Evolutionary conservation across 2,113 vertebrate species (phyloP).

Genomic region (Vulpes ferrilata): DNA sequence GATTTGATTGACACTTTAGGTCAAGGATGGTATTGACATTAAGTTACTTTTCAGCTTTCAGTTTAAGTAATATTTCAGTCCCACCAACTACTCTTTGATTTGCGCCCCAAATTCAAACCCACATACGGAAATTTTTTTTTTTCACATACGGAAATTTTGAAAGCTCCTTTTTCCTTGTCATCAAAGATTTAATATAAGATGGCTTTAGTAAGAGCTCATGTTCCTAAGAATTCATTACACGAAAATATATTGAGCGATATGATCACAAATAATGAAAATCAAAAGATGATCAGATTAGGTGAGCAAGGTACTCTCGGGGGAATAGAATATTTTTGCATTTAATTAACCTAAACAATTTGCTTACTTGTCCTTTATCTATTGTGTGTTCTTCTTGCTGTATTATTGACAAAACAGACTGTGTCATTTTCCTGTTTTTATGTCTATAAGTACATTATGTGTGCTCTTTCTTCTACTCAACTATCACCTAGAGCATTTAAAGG

Average conservation of each 20-base stretch:
- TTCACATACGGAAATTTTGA: neutral
- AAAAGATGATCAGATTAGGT: slow-evolving; percentile 38
- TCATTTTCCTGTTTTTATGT: neutral
- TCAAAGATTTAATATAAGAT: slow-evolving; percentile 66
- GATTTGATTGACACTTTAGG: neutral
- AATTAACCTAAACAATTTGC: neutral
- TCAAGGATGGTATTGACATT: neutral
- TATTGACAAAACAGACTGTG: neutral
- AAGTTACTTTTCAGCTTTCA: neutral
- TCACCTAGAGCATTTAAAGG: neutral
- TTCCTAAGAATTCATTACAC: slow-evolving; percentile 63
- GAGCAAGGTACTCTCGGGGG: neutral
- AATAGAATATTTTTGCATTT: slow-evolving; percentile 7
- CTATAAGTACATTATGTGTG: neutral
- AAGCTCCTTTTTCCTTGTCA: neutral
- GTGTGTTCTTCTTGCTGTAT: neutral
- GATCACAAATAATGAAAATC: slow-evolving; percentile 44
- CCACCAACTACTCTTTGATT: neutral
- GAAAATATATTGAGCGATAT: neutral
- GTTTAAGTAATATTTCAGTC: neutral
- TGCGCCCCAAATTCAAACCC: neutral
- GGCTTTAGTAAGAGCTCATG: slow-evolving; percentile 51
- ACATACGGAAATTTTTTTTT: neutral
- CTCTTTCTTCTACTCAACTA: neutral
- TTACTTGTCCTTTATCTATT: neutral